These are phyloP conservation scores for Dolomedes plantarius DNA, from an alignment of 2,888 invertebrate genomes.

Conservation along the genomic window DNA sequence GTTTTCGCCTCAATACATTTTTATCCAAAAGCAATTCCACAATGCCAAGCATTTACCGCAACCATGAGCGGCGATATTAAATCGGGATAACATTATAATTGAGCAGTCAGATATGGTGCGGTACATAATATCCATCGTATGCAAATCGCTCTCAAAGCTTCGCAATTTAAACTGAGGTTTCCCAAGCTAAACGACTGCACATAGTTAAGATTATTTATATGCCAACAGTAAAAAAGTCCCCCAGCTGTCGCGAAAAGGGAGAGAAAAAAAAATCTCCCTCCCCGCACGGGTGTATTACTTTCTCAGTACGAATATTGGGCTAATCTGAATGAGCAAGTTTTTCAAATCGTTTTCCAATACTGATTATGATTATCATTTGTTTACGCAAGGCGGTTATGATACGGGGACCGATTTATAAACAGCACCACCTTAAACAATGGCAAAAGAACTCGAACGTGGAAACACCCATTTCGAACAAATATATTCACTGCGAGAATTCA, in stretches of 20 bases:
- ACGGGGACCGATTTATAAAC: too few relatives aligned
- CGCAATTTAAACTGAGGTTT: constrained; percentile 7
- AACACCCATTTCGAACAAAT: too few relatives aligned
- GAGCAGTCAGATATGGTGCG: constrained; percentile 23
- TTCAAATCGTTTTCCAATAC: constrained; percentile 12
- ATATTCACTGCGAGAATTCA: too few relatives aligned
- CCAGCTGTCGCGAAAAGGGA: neutral
- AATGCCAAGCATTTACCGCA: too few relatives aligned
- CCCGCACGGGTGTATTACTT: too few relatives aligned
- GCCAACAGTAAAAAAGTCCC: neutral
- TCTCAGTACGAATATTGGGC: neutral
- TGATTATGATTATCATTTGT: constrained; percentile 7
- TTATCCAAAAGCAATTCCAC: too few relatives aligned
- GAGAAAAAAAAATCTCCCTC: neutral
- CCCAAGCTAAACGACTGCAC: neutral
- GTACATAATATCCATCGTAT: constrained; percentile 21
- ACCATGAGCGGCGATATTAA: constrained; percentile 19
- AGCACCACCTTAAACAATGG: too few relatives aligned
- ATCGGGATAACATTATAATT: constrained; percentile 17
- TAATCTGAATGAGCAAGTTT: constrained; percentile 1
- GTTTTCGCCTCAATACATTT: too few relatives aligned
- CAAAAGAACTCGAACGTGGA: too few relatives aligned
- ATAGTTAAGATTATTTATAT: too few relatives aligned
- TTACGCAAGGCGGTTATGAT: neutral
- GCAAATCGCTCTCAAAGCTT: constrained; percentile 23